A percentile compares a stretch with the other conserved stretches of the same genome.
Evolutionary conservation across 2,888 invertebrate species (phyloP).

Genomic region (Idaea aversata): DNA sequence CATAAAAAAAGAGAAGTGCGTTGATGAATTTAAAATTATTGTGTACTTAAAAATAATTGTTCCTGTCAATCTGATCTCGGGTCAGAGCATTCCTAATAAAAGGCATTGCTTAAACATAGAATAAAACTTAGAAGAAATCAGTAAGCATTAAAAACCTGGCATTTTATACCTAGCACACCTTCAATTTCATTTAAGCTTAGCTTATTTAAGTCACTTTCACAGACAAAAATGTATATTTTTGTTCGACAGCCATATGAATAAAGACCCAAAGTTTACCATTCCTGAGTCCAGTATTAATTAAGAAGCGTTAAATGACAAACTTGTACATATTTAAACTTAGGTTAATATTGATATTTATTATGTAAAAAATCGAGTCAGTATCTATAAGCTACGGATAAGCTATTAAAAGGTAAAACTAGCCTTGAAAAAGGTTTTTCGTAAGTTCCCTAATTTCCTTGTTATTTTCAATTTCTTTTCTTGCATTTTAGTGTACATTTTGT

Average conservation of each 20-base stretch:
- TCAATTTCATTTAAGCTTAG: no score
- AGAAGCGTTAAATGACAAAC: constrained; percentile 33
- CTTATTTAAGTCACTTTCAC: neutral
- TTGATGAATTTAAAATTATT: neutral
- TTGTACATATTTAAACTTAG: constrained; percentile 39
- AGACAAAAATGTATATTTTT: constrained; percentile 3
- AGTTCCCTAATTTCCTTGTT: neutral
- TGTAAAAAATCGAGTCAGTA: constrained; percentile 70
- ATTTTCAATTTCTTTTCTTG: neutral
- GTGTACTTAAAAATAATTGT: constrained; percentile 7
- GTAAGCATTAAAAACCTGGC: no score
- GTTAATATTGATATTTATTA: constrained; percentile 34
- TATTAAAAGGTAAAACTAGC: neutral
- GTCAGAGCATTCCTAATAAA: constrained; percentile 32
- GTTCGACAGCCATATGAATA: constrained; percentile 11
- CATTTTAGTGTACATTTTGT: constrained; percentile 23
- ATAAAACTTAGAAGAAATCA: no score
- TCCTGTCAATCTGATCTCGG: constrained; percentile 39
- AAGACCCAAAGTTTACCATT: constrained; percentile 51
- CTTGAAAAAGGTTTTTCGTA: neutral
- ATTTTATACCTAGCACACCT: no score
- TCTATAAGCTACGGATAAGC: constrained; percentile 55
- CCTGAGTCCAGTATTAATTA: constrained; percentile 63
- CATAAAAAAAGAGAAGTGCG: neutral
- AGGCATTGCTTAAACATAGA: no score